These are phyloP conservation scores for Drosophila azteca DNA, from an alignment of 1,140 invertebrate genomes.

Conservation along the genomic window DNA sequence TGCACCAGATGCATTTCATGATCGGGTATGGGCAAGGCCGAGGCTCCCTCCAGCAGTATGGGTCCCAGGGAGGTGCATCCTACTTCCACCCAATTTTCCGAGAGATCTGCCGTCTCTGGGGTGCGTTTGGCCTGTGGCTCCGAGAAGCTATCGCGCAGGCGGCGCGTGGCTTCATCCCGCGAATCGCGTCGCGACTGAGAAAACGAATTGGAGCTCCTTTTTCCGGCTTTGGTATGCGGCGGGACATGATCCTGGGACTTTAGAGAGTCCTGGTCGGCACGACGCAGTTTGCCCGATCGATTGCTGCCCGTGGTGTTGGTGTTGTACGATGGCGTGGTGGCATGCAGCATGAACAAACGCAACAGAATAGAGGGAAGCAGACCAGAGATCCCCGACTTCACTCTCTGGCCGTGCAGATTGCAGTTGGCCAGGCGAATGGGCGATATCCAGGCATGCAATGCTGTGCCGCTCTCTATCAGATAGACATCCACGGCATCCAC, in stretches of 20 bases:
- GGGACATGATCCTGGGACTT: slow-evolving; percentile 68
- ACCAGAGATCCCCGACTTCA: slow-evolving; percentile 94
- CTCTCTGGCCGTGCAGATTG: slow-evolving; percentile 96
- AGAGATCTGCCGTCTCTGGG: slow-evolving; percentile 64
- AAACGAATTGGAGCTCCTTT: slow-evolving; percentile 80
- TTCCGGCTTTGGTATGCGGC: slow-evolving; percentile 47
- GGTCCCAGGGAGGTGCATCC: slow-evolving; percentile 95
- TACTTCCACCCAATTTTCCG: slow-evolving; percentile 95
- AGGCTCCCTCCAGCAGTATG: slow-evolving; percentile 95
- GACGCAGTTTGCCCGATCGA: slow-evolving; percentile 73
- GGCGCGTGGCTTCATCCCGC: slow-evolving; percentile 66
- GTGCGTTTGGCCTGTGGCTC: slow-evolving; percentile 68
- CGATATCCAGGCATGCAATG: slow-evolving; percentile 93
- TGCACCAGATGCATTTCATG: slow-evolving; percentile 91
- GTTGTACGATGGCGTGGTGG: slow-evolving; percentile 82
- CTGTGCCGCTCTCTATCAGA: slow-evolving; percentile 94
- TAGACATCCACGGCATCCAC: slow-evolving; percentile 96
- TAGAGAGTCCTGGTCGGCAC: slow-evolving; percentile 72
- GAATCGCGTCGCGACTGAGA: slow-evolving; percentile 71
- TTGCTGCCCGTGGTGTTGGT: slow-evolving; percentile 86
- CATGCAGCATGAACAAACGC: slow-evolving; percentile 88
- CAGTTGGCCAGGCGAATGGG: slow-evolving; percentile 95
- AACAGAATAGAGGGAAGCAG: slow-evolving; percentile 91
- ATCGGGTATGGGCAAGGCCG: slow-evolving; percentile 90
- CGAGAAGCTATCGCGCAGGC: slow-evolving; percentile 67